Evolutionary conservation across 2,797 vertebrate genomes (phyloP).

Genomic region (Acanthurus leucopareius): DNA sequence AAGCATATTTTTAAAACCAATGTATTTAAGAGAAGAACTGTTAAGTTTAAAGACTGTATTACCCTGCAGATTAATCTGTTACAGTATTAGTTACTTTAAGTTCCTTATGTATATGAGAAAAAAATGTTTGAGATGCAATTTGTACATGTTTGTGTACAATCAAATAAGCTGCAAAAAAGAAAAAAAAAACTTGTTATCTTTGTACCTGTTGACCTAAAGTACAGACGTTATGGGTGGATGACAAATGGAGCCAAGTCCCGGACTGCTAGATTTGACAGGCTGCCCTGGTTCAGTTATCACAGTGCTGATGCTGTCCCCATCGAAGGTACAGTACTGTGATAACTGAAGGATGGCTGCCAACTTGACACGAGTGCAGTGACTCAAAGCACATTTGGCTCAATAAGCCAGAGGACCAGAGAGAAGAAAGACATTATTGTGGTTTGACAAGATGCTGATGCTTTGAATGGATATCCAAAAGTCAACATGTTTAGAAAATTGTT

Average conservation of each 20-base stretch:
- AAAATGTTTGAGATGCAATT: not conserved
- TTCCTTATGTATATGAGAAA: not conserved
- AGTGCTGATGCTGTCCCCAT: constrained; percentile 99
- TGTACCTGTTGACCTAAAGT: constrained; percentile 6
- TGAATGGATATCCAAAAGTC: not conserved
- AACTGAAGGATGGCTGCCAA: constrained; percentile 99
- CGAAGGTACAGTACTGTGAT: constrained; percentile 99
- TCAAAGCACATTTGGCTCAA: not conserved
- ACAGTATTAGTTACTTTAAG: not conserved
- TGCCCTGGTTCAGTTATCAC: constrained; percentile 99
- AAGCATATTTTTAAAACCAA: not conserved
- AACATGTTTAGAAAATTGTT: not conserved
- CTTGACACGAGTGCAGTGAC: constrained; percentile 87
- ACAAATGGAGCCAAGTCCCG: constrained; percentile 25
- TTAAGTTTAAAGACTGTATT: not conserved
- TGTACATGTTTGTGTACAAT: not conserved
- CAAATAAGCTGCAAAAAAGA: not conserved
- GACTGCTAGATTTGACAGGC: constrained; percentile 90
- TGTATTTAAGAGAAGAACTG: not conserved
- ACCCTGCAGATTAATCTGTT: not conserved
- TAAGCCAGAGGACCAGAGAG: constrained; percentile 19
- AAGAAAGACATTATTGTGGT: not conserved
- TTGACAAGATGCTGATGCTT: not conserved
- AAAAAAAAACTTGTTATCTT: constrained; percentile 1
- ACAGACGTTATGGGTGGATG: constrained; percentile 2